Evolutionary conservation across 2,113 vertebrate species (phyloP).

Genomic region (Psephotus haematonotus): DNA sequence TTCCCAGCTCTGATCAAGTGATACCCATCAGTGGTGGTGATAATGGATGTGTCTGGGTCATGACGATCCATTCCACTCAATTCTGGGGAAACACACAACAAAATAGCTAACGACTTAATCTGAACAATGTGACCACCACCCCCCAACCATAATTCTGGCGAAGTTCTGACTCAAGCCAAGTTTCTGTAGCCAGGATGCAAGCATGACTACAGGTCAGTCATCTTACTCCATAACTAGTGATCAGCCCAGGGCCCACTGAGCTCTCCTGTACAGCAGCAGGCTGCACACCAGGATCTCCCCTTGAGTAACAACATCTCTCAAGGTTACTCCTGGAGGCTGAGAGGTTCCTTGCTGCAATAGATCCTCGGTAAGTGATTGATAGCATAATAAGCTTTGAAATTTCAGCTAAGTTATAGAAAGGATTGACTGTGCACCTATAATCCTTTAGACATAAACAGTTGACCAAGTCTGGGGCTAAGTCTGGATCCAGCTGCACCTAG

Average conservation of each 20-base stretch:
- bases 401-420: background rate
- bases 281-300: background rate
- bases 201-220: background rate
- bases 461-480: background rate
- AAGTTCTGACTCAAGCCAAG: background rate
- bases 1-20: background rate
- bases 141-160: background rate
- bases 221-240: background rate
- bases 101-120: background rate
- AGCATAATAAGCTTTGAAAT: background rate
- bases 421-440: background rate
- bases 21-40: background rate
- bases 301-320: background rate
- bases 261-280: background rate
- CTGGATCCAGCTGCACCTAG: background rate
- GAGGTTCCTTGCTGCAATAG: background rate
- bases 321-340: background rate
- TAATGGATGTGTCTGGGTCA: background rate
- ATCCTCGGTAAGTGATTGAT: background rate
- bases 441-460: background rate
- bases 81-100: background rate
- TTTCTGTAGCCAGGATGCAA: background rate
- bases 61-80: background rate
- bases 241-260: background rate
- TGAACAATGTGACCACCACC: background rate